These are phyloP conservation scores for Linnaemya tessellans DNA, from an alignment of 2,888 invertebrate species.

Conservation along the genomic window DNA sequence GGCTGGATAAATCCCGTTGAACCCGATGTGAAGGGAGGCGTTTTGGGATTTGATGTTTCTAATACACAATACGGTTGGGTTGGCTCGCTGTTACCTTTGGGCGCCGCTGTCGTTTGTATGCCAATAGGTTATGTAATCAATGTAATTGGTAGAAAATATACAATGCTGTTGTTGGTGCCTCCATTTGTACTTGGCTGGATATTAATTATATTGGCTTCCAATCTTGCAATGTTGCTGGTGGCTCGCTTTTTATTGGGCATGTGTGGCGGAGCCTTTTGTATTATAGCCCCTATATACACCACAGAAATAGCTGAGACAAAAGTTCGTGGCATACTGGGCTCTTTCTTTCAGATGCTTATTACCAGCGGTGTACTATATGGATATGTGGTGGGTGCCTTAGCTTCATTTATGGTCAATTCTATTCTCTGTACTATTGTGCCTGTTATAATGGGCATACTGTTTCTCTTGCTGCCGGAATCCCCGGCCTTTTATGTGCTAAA, in stretches of 20 bases:
- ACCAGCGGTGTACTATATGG: conserved; percentile 91
- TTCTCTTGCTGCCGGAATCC: conserved; percentile 94
- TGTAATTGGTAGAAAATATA: conserved; percentile 88
- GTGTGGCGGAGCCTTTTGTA: conserved; percentile 89
- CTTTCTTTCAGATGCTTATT: conserved; percentile 93
- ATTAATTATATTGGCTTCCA: conserved; percentile 90
- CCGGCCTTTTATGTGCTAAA: conserved; percentile 88
- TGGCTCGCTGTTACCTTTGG: conserved; percentile 88
- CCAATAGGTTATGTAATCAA: conserved; percentile 89
- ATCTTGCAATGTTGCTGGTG: conserved; percentile 81
- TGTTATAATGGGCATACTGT: conserved; percentile 87
- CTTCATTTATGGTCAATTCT: conserved; percentile 78
- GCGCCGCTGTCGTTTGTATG: conserved; percentile 89
- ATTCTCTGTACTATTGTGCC: conserved; percentile 83
- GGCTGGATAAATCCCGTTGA: conserved; percentile 91
- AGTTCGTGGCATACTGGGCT: conserved; percentile 92
- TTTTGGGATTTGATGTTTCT: conserved; percentile 84
- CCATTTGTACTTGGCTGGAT: conserved; percentile 91
- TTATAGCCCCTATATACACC: conserved; percentile 92
- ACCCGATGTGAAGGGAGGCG: conserved; percentile 38
- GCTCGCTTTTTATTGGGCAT: conserved; percentile 82
- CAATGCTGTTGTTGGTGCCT: conserved; percentile 84
- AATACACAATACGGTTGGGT: conserved; percentile 87
- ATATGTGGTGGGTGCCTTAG: conserved; percentile 86
- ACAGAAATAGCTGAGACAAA: conserved; percentile 93